A percentile compares a stretch with the other conserved stretches of the same genome.
Evolutionary conservation across 2,797 vertebrate genomes (phyloP).

Genomic region (Ciconia nigra): DNA sequence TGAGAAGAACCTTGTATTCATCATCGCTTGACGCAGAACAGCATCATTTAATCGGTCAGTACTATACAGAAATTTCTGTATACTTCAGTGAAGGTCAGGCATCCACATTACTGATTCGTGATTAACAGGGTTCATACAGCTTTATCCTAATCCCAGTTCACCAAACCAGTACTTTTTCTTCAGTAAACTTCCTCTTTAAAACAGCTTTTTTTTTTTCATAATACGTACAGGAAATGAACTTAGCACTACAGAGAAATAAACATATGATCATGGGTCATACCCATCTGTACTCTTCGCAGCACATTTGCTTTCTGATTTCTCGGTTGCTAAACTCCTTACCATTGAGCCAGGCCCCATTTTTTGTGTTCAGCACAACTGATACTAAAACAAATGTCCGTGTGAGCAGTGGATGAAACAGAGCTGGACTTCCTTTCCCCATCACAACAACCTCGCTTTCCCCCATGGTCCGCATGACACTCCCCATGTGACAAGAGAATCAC

Average conservation of each 20-base stretch:
- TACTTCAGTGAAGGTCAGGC: not conserved
- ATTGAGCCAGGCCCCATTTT: not conserved
- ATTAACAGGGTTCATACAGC: not conserved
- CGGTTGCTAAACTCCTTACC: not conserved
- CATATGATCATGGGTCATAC: not conserved
- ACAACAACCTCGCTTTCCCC: not conserved
- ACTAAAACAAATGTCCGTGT: not conserved
- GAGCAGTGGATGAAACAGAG: not conserved
- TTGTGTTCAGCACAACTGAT: not conserved
- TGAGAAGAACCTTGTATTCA: not conserved
- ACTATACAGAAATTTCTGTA: not conserved
- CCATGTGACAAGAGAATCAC: accelerated
- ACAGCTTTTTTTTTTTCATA: not conserved
- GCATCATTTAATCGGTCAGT: accelerated
- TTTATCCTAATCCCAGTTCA: not conserved
- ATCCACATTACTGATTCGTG: not conserved
- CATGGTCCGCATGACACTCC: accelerated
- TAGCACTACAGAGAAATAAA: not conserved
- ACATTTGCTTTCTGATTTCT: not conserved
- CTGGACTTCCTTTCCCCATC: not conserved
- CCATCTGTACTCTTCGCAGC: not conserved
- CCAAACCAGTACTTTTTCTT: not conserved
- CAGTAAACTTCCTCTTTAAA: not conserved
- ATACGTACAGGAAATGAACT: not conserved
- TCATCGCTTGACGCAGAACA: not conserved